Evolutionary conservation across 2,888 invertebrate species (phyloP).

Genomic region (Heliconius ethilla): DNA sequence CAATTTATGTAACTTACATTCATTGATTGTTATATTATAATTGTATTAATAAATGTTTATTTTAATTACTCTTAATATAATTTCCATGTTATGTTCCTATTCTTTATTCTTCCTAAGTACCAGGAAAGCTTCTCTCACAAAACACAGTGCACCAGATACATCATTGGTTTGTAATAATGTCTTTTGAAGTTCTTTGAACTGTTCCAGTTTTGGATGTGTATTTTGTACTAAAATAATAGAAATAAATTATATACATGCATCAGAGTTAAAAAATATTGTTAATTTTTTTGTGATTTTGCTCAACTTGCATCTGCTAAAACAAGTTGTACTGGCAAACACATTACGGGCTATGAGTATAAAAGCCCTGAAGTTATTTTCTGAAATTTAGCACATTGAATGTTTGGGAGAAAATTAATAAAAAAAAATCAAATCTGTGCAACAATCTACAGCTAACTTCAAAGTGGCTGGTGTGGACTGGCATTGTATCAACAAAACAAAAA

Average conservation of each 20-base stretch:
- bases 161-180: constrained; percentile 66
- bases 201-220: constrained; percentile 61
- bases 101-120: constrained; percentile 40
- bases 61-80: constrained; percentile 29
- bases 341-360: not conserved
- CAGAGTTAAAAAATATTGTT: too few relatives aligned
- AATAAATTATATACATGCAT: not conserved
- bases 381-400: not conserved
- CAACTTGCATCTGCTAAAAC: too few relatives aligned
- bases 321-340: not conserved
- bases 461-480: not conserved
- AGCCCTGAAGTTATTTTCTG: not conserved
- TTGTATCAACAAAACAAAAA: not conserved
- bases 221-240: constrained; percentile 61
- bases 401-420: not conserved
- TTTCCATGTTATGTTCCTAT: constrained; percentile 18
- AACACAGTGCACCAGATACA: constrained; percentile 66
- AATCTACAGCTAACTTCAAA: not conserved
- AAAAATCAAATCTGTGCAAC: not conserved
- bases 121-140: constrained; percentile 63
- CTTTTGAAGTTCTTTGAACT: constrained; percentile 60
- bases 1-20: constrained; percentile 17
- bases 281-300: too few relatives aligned
- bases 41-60: constrained; percentile 45
- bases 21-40: constrained; percentile 39